Evolutionary conservation across 92 coral and sea anemone genomes (phyloP), one percentile per base, ranked within the genome.

Genomic region (Epizoanthus scotinus): DNA sequence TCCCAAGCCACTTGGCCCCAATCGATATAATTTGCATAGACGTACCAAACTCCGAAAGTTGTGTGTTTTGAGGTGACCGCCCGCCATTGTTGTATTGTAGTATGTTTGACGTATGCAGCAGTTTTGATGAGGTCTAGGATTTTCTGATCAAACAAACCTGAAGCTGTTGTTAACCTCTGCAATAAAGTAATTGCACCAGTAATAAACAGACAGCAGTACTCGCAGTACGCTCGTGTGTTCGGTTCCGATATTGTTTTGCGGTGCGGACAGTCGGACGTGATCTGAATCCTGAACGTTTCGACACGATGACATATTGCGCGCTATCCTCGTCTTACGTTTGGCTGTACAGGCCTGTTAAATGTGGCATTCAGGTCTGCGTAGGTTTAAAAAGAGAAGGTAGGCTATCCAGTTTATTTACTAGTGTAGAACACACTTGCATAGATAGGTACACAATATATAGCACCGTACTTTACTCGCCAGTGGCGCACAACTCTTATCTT

Each of bases 71-170:
- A 52, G 81, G 61, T 75, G 56, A 59, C 60, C 54, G 53, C 68
- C 62, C 67, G 52, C 47, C 24, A 59, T 59, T 59, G 47, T 75
- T 17, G 15, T 18, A 14, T 75, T 75, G 67, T 59, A 0, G 10
- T 28, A 22, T 75, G 21, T 75, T 59, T 75, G 68, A 75, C 56
- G 69, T 34, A 36, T 71, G 52, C n/a, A 59, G 57, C 54, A 59
- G 24, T 59, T 31, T 34, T 60, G 24, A 36, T 75, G 56, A 59
- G 19, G 36, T 75, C 81, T 59, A 58, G 81, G 81, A 24, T 20
- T 20, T 59, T 75, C 81, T 59, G 25, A 58, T 20, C 68, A 75
- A 75, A 75, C 81, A 75, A 75, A n/a, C 81, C 34, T 60, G 55
- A 36, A 75, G 69, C 36, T 58, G 68, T 75, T 75, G 40, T 75